phyloP scores from a whole-genome alignment of 1,140 invertebrate genomes.

The Apis cerana region DNA sequence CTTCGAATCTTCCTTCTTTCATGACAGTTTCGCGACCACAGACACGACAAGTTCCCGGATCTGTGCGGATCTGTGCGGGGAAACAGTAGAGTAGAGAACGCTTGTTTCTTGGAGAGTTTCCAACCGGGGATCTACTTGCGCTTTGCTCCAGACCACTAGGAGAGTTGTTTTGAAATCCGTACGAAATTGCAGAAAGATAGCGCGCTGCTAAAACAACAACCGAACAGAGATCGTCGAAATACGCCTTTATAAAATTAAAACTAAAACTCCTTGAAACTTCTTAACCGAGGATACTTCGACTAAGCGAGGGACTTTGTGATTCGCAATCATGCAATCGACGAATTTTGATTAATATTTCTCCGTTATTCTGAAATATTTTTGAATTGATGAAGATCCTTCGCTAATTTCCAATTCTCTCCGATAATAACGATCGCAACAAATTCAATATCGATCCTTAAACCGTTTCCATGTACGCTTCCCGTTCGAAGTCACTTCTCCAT shows the following conservation, averaged over 20 bases:
- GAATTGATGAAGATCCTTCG: too few species aligned
- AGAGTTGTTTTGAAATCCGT: conserved; percentile 12
- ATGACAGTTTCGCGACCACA: conserved; percentile 17
- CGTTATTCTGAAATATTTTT: too few species aligned
- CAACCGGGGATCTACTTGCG: conserved; percentile 21
- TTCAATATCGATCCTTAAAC: too few species aligned
- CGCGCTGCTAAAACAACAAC: background rate
- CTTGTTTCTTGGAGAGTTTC: conserved; percentile 39
- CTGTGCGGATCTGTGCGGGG: background rate
- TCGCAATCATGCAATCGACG: background rate
- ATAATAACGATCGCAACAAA: too few species aligned
- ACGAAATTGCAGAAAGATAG: background rate
- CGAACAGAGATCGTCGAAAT: background rate
- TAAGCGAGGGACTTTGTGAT: background rate
- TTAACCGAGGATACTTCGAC: background rate
- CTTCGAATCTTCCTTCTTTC: conserved; percentile 17
- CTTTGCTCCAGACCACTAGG: background rate
- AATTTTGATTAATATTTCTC: too few species aligned
- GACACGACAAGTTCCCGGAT: conserved; percentile 26
- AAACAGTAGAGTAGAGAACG: background rate
- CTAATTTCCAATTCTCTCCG: too few species aligned
- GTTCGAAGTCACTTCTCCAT: too few species aligned
- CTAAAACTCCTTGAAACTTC: background rate
- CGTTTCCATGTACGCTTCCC: too few species aligned
- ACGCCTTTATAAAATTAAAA: background rate